Evolutionary conservation across 2,113 vertebrate species (phyloP), one percentile per base, ranked within the genome.

Genomic region (Ranitomeya imitator): DNA sequence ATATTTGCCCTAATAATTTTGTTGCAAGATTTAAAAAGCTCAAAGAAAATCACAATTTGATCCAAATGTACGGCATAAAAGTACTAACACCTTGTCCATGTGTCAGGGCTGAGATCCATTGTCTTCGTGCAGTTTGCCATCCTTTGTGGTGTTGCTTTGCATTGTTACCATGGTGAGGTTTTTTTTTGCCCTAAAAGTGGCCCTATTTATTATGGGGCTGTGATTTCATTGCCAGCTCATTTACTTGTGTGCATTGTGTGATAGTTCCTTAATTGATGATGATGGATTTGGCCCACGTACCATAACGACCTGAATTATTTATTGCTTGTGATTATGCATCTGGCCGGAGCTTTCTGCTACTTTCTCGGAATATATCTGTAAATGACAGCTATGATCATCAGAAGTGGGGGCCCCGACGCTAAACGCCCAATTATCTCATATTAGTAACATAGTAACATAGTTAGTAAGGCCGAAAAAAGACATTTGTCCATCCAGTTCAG

Each of bases 231-330:
- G 77, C 16, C 77, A n/a, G 21, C 55, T 80, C 21, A 26, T 59
- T 26, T 31, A 60, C 78, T 59, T 59, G 12, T 59, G 78, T 57
- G 77, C n/a, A 16, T 79, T 57, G 77, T 26, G 77, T 60, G 78
- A 80, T 7, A 31, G 15, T 57, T 26, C 6, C 54, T 31, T 80
- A 80, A 80, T 80, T 80, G 78, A 80, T 80, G 52, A 80, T 80
- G 78, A 80, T 80, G 54, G 52, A 80, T 60, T 80, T 80, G 78
- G 78, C 78, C 78, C 1, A 23, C 4, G 55, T 57, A 3, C 26
- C 55, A 31, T 26, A 57, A 26, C 9, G 52, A 26, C 13, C 52
- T 80, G 55, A 80, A 80, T 80, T 26, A 80, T 80, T 80, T 80
- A 80, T 80, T 26, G 52, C 7, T 60, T 2, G 4, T 59, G 78